Percentiles rank a stretch among this genome's conserved stretches.
These are phyloP conservation scores for Stegophylla sp. DNA, from an alignment of 2,888 invertebrate genomes.

Conservation along the genomic window DNA sequence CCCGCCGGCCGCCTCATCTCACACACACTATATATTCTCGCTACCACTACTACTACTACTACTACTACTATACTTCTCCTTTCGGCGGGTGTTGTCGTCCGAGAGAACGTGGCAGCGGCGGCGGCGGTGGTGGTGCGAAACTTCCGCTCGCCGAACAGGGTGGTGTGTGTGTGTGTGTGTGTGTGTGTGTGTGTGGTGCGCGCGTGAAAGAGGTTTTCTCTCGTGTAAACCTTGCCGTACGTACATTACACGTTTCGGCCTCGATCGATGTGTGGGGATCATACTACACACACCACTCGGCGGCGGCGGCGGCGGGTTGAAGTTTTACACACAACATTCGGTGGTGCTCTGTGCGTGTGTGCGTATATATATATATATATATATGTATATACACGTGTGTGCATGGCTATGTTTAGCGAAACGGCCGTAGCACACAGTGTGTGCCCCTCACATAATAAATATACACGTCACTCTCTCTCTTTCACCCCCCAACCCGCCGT, in stretches of 20 bases:
- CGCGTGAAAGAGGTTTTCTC: too few relatives aligned
- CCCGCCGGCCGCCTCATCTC: neutral
- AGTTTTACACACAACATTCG: neutral
- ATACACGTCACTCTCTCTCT: conserved; percentile 40
- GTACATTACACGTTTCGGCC: too few relatives aligned
- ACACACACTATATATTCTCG: neutral
- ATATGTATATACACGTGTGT: neutral
- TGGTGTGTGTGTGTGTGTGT: too few relatives aligned
- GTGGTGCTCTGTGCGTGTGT: neutral
- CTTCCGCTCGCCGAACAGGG: too few relatives aligned
- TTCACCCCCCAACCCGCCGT: neutral
- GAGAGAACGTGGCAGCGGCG: conserved; percentile 1
- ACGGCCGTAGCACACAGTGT: conserved; percentile 52
- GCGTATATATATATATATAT: too few relatives aligned
- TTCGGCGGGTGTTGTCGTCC: conserved; percentile 11
- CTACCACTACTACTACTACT: neutral
- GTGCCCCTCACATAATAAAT: conserved; percentile 59
- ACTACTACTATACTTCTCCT: neutral
- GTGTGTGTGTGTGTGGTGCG: too few relatives aligned
- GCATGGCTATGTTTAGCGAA: conserved; percentile 52
- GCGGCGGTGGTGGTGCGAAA: too few relatives aligned
- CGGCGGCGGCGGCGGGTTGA: neutral
- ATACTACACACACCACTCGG: neutral
- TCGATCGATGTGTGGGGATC: neutral
- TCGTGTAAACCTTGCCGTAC: too few relatives aligned